Conservation (phyloP, 2,113 vertebrate species). For the Cryptomyrus ogoouensis region DNA sequence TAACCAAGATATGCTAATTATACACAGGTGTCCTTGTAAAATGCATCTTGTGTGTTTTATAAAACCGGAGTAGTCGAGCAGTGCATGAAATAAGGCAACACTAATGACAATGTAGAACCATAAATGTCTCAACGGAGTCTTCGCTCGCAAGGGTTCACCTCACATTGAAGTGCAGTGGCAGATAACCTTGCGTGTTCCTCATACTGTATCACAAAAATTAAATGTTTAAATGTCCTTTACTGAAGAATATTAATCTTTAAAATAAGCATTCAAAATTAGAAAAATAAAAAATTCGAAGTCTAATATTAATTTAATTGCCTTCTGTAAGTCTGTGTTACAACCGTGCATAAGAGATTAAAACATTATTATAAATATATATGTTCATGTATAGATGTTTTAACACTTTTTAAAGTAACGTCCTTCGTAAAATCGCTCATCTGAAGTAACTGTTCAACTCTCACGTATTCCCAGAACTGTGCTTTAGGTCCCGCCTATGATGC, state of each 20-base stretch:
- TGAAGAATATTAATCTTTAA: background rate
- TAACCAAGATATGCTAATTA: background rate
- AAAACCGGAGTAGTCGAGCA: background rate
- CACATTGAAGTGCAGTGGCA: background rate
- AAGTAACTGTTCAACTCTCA: slow-evolving; percentile 42
- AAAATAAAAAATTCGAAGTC: background rate
- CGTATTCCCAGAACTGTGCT: slow-evolving; percentile 53
- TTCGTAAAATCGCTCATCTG: background rate
- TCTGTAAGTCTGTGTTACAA: background rate
- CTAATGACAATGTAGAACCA: background rate
- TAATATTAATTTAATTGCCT: background rate
- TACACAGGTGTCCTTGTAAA: background rate
- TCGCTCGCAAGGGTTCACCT: background rate
- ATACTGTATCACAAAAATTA: background rate
- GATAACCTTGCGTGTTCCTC: background rate
- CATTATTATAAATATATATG: background rate
- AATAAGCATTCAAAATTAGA: background rate
- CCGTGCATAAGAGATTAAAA: background rate
- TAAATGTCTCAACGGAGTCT: background rate
- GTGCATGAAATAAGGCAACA: background rate
- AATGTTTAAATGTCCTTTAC: background rate
- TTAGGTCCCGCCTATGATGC: slow-evolving; percentile 52
- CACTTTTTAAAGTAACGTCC: background rate
- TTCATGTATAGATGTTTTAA: background rate
- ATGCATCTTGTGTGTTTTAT: background rate